phyloP scores from a whole-genome alignment of 2,888 invertebrate genomes.

The Microctonus brassicae region DNA sequence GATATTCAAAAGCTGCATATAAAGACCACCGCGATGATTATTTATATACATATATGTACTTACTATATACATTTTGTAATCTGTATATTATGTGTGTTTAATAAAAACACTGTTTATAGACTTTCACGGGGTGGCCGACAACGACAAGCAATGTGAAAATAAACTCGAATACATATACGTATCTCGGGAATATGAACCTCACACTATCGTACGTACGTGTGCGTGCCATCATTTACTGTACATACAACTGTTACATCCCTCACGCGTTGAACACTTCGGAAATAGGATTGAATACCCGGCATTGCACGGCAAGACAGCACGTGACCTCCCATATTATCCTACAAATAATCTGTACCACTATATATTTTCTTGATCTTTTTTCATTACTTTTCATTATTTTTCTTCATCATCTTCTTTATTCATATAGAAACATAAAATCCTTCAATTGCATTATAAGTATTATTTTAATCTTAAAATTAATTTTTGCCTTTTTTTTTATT shows the following conservation, averaged over 20 bases:
- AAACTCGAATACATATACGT: neutral
- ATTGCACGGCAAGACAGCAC: constrained; percentile 29
- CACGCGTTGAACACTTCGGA: constrained; percentile 44
- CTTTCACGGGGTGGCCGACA: neutral
- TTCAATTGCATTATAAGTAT: neutral
- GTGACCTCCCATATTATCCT: constrained; percentile 32
- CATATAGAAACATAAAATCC: neutral
- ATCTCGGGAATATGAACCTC: neutral
- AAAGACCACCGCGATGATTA: neutral
- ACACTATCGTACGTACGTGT: neutral
- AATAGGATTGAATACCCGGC: constrained; percentile 36
- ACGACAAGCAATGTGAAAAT: neutral
- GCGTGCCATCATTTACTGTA: constrained; percentile 3
- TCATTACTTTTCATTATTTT: no score
- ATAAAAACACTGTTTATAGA: no score
- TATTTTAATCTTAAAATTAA: no score
- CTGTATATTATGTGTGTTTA: no score
- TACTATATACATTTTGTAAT: no score
- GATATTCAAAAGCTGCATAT: neutral
- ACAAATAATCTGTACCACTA: neutral
- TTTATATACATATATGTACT: neutral
- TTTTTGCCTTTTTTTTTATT: no score
- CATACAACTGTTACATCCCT: constrained; percentile 33
- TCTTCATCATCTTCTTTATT: neutral
- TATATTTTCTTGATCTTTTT: constrained; percentile 1